A percentile compares a stretch with the other conserved stretches of the same genome.
Evolutionary conservation across 2,888 invertebrate species (phyloP).

Genomic region (Andrena camellia): DNA sequence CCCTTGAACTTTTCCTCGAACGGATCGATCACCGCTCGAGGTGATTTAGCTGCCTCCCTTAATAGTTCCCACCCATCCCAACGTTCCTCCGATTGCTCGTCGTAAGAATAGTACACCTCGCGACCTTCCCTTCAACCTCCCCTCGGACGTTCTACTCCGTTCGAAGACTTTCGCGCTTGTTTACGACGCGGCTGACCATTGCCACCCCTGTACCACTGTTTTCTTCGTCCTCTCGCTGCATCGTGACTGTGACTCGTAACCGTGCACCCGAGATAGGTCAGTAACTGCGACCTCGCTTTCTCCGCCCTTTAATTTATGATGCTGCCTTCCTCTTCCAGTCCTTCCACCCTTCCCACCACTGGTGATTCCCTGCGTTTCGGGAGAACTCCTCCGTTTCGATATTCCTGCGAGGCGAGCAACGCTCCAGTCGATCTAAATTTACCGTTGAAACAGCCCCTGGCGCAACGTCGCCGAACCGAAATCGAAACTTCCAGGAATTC

Average conservation of each 20-base stretch:
- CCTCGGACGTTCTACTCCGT: background rate
- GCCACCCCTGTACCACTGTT: conserved; percentile 11
- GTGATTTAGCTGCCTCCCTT: background rate
- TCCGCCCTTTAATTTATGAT: conserved; percentile 10
- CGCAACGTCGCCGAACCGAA: background rate
- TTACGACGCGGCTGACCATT: conserved; percentile 41
- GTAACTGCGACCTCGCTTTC: conserved; percentile 39
- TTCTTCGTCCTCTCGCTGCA: conserved; percentile 5
- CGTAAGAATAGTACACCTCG: background rate
- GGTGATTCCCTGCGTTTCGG: background rate
- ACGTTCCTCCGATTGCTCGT: background rate
- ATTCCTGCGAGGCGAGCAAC: background rate
- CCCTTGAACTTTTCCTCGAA: background rate
- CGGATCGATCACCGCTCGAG: conserved; percentile 9
- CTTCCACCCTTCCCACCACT: no score
- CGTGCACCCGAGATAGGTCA: conserved; percentile 57
- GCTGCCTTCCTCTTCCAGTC: background rate
- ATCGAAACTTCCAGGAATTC: background rate
- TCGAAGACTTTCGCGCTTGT: conserved; percentile 33
- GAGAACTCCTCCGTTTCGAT: background rate
- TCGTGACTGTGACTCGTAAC: conserved; percentile 31
- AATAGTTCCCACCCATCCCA: background rate
- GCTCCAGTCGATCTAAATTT: background rate
- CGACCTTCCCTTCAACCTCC: background rate
- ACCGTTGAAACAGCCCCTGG: background rate